Percentiles rank a stretch among this genome's conserved stretches.
Evolutionary conservation across 2,113 vertebrate species (phyloP).

Genomic region (Tachuris rubrigastra): DNA sequence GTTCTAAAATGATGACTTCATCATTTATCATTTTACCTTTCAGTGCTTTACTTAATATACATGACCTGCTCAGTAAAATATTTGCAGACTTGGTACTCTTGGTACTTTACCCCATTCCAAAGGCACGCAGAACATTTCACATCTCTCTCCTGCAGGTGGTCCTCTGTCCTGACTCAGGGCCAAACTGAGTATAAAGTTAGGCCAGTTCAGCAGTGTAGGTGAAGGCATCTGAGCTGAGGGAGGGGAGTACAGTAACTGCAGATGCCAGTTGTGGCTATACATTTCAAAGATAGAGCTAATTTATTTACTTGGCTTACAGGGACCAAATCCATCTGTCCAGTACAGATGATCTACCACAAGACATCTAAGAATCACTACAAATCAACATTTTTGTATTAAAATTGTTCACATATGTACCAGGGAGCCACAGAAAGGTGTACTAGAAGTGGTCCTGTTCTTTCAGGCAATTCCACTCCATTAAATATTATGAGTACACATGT

Average conservation of each 20-base stretch:
- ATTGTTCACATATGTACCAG: constrained; percentile 71
- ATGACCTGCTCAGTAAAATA: constrained; percentile 73
- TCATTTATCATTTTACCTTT: constrained; percentile 75
- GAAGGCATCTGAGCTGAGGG: constrained; percentile 47
- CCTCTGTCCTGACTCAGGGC: constrained; percentile 64
- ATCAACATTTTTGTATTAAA: constrained; percentile 32
- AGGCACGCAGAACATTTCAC: constrained; percentile 68
- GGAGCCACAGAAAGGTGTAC: constrained; percentile 50
- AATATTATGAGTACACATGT: constrained; percentile 51
- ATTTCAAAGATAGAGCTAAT: constrained; percentile 72
- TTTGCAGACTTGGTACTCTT: constrained; percentile 67
- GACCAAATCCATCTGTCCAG: constrained; percentile 66
- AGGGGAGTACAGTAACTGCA: constrained; percentile 36
- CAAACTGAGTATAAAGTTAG: constrained; percentile 53
- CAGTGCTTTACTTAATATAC: constrained; percentile 70
- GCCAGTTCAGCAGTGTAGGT: constrained; percentile 45
- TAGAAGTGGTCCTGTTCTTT: constrained; percentile 41
- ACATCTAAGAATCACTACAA: constrained; percentile 20
- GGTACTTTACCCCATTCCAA: constrained; percentile 70
- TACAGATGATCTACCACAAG: constrained; percentile 54
- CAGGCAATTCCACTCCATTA: constrained; percentile 60
- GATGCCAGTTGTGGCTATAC: constrained; percentile 65
- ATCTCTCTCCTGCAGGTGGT: constrained; percentile 67
- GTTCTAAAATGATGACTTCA: constrained; percentile 62
- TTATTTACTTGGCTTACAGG: constrained; percentile 73